Evolutionary conservation across 1,140 invertebrate genomes (phyloP).

Genomic region (Phymorhynchus buccinoides): DNA sequence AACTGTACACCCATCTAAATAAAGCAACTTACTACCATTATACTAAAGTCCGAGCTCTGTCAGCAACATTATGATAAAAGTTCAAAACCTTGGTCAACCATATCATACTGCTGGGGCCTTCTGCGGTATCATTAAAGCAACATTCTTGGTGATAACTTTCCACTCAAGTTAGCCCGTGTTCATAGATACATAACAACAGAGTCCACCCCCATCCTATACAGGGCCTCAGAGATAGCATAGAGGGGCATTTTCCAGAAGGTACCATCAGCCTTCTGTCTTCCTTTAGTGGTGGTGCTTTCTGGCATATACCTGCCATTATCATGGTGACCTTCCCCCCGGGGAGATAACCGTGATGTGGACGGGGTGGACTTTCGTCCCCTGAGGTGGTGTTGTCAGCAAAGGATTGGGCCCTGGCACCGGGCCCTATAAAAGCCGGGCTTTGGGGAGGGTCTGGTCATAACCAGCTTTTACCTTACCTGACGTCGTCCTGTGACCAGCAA

Average conservation of each 20-base stretch:
- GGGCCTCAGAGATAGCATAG: neutral
- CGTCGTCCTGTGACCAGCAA: neutral
- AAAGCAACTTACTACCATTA: too few species aligned
- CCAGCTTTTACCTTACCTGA: neutral
- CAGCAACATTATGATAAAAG: too few species aligned
- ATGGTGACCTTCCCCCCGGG: neutral
- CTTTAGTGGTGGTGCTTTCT: too few species aligned
- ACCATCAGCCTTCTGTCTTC: neutral
- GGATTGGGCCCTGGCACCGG: neutral
- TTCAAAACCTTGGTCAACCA: too few species aligned
- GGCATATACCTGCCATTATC: neutral
- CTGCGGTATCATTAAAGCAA: too few species aligned
- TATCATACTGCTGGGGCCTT: too few species aligned
- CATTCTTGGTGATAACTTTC: too few species aligned
- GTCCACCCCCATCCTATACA: neutral
- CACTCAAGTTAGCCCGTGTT: too few species aligned
- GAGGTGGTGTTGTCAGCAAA: too few species aligned
- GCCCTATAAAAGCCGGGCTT: neutral
- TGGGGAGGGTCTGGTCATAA: neutral
- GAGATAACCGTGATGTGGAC: neutral
- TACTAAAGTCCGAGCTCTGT: too few species aligned
- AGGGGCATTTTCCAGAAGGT: neutral
- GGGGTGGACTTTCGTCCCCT: conserved; percentile 3
- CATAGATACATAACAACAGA: neutral
- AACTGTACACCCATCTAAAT: too few species aligned